These are phyloP conservation scores for Teleogryllus occipitalis DNA, from an alignment of 1,140 invertebrate genomes.

Conservation along the genomic window DNA sequence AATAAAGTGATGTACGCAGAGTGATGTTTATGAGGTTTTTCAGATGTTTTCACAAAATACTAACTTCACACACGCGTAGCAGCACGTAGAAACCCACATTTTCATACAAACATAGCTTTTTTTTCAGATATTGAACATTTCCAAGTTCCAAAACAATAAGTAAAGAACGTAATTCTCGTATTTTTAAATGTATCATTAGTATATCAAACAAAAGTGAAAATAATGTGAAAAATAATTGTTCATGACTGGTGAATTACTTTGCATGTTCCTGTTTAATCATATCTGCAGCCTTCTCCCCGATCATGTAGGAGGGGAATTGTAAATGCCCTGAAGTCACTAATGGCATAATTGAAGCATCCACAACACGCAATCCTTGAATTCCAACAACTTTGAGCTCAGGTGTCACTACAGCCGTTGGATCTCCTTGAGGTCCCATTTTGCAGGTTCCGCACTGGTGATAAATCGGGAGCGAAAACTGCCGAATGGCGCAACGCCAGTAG, in stretches of 20 bases:
- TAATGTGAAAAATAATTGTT: too few species aligned
- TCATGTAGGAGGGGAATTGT: conserved; percentile 33
- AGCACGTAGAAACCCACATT: too few species aligned
- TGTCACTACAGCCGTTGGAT: conserved; percentile 21
- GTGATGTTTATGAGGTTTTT: too few species aligned
- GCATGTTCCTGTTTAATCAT: conserved; percentile 41
- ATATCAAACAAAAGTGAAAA: too few species aligned
- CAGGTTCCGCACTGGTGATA: conserved; percentile 62
- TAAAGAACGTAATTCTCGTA: too few species aligned
- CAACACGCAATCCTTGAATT: conserved; percentile 32
- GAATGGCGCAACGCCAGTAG: conserved; percentile 18
- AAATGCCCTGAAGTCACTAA: conserved; percentile 30
- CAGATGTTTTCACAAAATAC: too few species aligned
- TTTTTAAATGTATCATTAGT: too few species aligned
- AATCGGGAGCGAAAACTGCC: conserved; percentile 54
- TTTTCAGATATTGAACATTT: too few species aligned
- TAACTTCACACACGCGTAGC: too few species aligned
- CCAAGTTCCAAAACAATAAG: too few species aligned
- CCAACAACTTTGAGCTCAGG: conserved; percentile 30
- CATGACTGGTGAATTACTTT: not conserved
- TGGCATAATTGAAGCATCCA: conserved; percentile 38
- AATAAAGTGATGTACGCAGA: too few species aligned
- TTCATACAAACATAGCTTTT: too few species aligned
- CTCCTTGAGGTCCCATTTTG: conserved; percentile 28
- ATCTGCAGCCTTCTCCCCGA: conserved; percentile 42